Percentiles rank a stretch among this genome's conserved stretches.
Conservation (phyloP, 2,888 invertebrate species). For the Poecilobothrus nobilitatus region DNA sequence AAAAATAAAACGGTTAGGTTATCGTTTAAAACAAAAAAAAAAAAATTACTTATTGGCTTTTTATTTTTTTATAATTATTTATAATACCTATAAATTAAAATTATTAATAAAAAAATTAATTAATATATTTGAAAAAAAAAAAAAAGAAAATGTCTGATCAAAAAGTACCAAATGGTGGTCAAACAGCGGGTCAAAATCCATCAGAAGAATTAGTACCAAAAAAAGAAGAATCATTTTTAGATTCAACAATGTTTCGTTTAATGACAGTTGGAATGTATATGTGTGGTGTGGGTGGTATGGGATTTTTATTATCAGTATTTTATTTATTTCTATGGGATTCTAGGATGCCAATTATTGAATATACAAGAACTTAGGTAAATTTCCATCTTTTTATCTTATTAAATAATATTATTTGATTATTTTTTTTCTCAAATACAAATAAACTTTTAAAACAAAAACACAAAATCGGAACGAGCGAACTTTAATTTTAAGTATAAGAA, state of each 20-base stretch:
- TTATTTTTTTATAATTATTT: too few species aligned
- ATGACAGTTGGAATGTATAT: constrained; percentile 36
- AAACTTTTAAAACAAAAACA: too few species aligned
- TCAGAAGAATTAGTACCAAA: background rate
- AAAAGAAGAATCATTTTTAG: constrained; percentile 32
- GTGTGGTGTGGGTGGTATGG: constrained; percentile 38
- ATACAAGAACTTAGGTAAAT: background rate
- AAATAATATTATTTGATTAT: background rate
- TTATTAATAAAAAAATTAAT: too few species aligned
- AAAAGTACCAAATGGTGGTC: background rate
- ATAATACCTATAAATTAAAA: background rate
- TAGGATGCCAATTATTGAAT: constrained; percentile 31
- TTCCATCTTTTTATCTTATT: too few species aligned
- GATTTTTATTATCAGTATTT: constrained; percentile 37
- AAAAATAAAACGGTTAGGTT: too few species aligned
- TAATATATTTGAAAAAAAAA: too few species aligned
- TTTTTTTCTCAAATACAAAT: too few species aligned
- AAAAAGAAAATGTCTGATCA: background rate
- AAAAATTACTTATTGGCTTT: too few species aligned
- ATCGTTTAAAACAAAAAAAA: too few species aligned
- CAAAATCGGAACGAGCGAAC: too few species aligned
- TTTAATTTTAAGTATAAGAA: too few species aligned
- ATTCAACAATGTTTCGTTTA: constrained; percentile 36
- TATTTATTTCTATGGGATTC: constrained; percentile 42
- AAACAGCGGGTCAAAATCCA: background rate